Evolutionary conservation across 2,113 vertebrate species (phyloP).

Genomic region (Heliornis fulica): DNA sequence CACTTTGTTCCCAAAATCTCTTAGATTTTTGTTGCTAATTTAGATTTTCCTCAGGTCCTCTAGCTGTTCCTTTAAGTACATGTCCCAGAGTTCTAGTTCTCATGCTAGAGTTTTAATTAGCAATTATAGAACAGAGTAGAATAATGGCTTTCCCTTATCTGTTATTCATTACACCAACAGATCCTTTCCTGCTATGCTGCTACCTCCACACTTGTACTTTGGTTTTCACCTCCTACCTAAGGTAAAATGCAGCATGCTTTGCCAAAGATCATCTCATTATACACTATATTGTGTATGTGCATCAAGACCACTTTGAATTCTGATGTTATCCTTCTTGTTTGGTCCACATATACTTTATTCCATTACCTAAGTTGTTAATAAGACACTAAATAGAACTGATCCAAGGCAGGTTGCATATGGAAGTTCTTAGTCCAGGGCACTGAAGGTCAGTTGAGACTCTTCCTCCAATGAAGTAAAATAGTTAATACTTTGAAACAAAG

Average conservation of each 20-base stretch:
- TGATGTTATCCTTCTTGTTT: background rate
- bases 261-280: background rate
- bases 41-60: background rate
- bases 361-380: background rate
- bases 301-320: background rate
- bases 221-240: background rate
- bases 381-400: background rate
- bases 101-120: background rate
- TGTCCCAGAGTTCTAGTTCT: background rate
- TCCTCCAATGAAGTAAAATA: background rate
- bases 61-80: background rate
- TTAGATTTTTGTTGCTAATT: background rate
- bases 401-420: background rate
- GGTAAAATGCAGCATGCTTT: background rate
- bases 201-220: background rate
- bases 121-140: background rate
- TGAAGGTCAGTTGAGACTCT: background rate
- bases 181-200: background rate
- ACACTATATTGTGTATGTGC: background rate
- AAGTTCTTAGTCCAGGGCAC: background rate
- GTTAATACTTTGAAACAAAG: background rate
- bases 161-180: background rate
- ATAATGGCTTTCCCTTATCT: background rate
- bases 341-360: background rate
- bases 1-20: background rate